These are phyloP conservation scores for Pardosa pseudoannulata DNA, from an alignment of 2,888 invertebrate species.

Conservation along the genomic window DNA sequence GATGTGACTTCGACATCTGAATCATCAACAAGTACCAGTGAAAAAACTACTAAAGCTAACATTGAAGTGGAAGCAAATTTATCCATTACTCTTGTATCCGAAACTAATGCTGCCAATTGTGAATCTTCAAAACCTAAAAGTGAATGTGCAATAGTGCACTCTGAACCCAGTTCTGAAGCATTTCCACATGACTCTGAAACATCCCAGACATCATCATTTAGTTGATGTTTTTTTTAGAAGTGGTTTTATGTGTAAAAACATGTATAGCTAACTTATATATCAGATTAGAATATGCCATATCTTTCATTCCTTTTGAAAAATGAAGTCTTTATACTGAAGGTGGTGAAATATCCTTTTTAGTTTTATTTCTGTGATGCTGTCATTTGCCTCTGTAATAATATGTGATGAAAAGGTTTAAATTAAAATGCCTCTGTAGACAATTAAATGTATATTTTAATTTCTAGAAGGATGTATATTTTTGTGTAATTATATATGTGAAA, in stretches of 20 bases:
- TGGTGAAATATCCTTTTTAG: neutral
- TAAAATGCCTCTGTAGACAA: too few relatives aligned
- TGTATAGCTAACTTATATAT: slow-evolving; percentile 67
- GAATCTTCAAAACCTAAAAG: slow-evolving; percentile 33
- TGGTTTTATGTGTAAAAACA: slow-evolving; percentile 36
- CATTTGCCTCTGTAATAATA: too few relatives aligned
- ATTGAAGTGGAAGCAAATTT: slow-evolving; percentile 25
- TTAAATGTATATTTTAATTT: too few relatives aligned
- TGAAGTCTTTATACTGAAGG: neutral
- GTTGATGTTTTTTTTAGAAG: slow-evolving; percentile 50
- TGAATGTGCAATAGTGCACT: slow-evolving; percentile 13
- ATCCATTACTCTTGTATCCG: neutral
- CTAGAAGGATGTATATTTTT: too few relatives aligned
- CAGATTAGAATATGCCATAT: slow-evolving; percentile 23
- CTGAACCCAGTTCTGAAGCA: neutral
- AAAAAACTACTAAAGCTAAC: neutral
- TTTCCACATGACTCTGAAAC: slow-evolving; percentile 8
- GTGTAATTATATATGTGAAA: too few relatives aligned
- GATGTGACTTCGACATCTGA: neutral
- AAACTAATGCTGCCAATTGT: slow-evolving; percentile 16
- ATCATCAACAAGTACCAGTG: neutral
- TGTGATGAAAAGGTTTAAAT: too few relatives aligned
- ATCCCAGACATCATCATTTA: slow-evolving; percentile 21
- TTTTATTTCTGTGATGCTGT: neutral
- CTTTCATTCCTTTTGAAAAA: neutral